phyloP scores from a whole-genome alignment of 2,797 vertebrate genomes.

The Eospalax fontanierii region DNA sequence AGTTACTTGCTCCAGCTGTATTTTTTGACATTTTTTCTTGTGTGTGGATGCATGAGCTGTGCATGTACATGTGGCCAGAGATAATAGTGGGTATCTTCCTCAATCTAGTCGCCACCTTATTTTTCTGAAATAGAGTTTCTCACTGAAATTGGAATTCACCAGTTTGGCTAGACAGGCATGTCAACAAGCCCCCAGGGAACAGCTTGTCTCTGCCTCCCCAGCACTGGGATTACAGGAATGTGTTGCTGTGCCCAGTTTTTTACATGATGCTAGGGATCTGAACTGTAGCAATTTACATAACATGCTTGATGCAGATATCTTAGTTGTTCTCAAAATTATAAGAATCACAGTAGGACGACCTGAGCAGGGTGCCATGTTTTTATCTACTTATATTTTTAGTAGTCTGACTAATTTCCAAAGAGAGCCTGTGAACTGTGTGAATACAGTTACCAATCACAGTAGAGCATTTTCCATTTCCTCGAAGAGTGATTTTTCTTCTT shows the following conservation, averaged over 20 bases:
- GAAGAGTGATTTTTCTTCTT: not conserved
- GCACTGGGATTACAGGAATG: no score
- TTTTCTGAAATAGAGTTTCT: no score
- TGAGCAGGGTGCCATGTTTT: constrained; percentile 14
- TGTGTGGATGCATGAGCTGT: not conserved
- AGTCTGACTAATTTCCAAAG: not conserved
- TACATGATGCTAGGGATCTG: not conserved
- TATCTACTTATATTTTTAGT: not conserved
- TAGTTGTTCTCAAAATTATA: constrained; percentile 1
- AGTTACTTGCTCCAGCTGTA: not conserved
- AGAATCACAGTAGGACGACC: not conserved
- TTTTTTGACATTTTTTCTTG: constrained; percentile 33
- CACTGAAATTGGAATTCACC: no score
- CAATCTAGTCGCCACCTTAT: no score
- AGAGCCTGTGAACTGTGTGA: constrained; percentile 6
- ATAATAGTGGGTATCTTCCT: no score
- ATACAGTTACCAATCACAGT: not conserved
- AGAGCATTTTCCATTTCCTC: not conserved
- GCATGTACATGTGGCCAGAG: no score
- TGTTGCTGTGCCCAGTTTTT: no score
- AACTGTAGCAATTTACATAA: constrained; percentile 2
- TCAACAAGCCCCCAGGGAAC: no score
- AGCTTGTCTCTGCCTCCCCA: no score
- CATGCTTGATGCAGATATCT: not conserved
- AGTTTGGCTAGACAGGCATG: no score